These are phyloP conservation scores for Drosophila elegans DNA, from an alignment of 1,140 invertebrate species.

Conservation along the genomic window DNA sequence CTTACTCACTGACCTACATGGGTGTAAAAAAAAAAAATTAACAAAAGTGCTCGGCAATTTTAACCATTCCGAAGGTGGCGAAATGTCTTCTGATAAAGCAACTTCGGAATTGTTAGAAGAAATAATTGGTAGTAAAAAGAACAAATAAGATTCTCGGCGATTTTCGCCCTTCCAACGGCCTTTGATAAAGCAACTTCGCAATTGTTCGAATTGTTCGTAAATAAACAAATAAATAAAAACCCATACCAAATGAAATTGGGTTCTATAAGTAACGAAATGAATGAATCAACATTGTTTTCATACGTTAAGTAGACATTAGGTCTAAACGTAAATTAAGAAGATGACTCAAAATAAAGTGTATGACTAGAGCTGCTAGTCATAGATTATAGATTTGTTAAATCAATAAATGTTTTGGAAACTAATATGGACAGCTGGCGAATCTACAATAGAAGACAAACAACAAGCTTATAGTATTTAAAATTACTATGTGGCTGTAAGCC, in stretches of 20 bases:
- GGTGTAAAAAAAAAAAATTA: too few relatives aligned
- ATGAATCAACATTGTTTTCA: not conserved
- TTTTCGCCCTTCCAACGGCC: not conserved
- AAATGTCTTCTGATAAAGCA: slow-evolving; percentile 16
- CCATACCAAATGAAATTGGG: not conserved
- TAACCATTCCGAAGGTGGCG: slow-evolving; percentile 5
- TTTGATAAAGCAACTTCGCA: slow-evolving; percentile 19
- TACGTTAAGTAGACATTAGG: not conserved
- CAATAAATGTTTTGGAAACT: too few relatives aligned
- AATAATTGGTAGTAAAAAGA: slow-evolving; percentile 3
- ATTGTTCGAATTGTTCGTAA: not conserved
- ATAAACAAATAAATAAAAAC: not conserved
- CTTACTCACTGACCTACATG: slow-evolving; percentile 43
- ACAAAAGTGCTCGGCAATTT: not conserved
- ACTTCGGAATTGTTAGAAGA: slow-evolving; percentile 3
- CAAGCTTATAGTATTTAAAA: not conserved
- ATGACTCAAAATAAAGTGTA: not conserved
- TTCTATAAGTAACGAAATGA: not conserved
- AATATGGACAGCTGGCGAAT: too few relatives aligned
- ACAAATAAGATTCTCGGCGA: not conserved
- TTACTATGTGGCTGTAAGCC: not conserved
- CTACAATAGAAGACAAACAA: not conserved
- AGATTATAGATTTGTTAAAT: too few relatives aligned
- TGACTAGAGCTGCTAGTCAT: too few relatives aligned
- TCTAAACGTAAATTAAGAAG: not conserved